phyloP scores from a whole-genome alignment of 2,888 invertebrate genomes.

The Tipula vernalis region DNA sequence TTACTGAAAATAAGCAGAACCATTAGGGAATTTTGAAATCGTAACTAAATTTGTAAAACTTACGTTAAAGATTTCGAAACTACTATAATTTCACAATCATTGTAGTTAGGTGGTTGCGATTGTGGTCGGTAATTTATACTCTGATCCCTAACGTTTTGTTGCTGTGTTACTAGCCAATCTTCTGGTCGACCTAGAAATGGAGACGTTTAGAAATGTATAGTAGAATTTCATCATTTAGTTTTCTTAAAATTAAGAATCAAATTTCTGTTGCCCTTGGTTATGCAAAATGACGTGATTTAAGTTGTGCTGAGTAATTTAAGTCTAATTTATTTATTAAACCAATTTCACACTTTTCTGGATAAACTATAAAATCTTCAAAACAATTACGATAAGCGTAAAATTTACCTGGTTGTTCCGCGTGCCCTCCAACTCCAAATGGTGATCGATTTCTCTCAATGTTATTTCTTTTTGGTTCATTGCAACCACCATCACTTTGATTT shows the following conservation, averaged over 20 bases:
- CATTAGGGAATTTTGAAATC: conserved; percentile 12
- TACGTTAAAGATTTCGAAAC: conserved; percentile 71
- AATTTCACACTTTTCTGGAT: too few species aligned
- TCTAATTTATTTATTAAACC: too few species aligned
- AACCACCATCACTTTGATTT: conserved; percentile 18
- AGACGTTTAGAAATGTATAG: background rate
- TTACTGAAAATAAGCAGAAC: conserved; percentile 28
- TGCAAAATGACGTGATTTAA: too few species aligned
- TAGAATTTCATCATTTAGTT: too few species aligned
- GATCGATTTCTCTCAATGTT: conserved; percentile 28
- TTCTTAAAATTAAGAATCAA: too few species aligned
- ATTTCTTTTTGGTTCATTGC: conserved; percentile 9
- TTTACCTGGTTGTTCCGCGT: background rate
- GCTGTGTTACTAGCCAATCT: background rate
- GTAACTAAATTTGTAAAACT: conserved; percentile 28
- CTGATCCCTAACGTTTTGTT: background rate
- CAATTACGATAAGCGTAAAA: background rate
- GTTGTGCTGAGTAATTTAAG: too few species aligned
- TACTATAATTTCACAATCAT: conserved; percentile 87
- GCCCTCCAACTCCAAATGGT: conserved; percentile 26
- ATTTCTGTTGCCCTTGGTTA: too few species aligned
- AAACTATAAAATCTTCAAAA: too few species aligned
- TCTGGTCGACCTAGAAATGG: background rate
- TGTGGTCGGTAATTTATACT: background rate
- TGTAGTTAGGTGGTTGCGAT: conserved; percentile 42